These are phyloP conservation scores for Allophyes oxyacanthae DNA, from an alignment of 2,888 invertebrate species.

Conservation along the genomic window DNA sequence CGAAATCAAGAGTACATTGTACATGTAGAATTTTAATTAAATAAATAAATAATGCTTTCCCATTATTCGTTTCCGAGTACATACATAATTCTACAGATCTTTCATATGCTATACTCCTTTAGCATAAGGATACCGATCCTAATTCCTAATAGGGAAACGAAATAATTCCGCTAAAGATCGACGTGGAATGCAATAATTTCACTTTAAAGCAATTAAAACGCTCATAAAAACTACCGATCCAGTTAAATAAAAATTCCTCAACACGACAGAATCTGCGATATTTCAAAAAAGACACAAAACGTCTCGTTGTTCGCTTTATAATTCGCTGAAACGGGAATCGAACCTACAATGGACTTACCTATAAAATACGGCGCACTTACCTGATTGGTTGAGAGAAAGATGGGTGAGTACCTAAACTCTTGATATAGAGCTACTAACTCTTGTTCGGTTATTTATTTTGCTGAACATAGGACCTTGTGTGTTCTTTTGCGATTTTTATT, in stretches of 20 bases:
- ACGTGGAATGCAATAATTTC: too few species aligned
- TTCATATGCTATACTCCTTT: too few species aligned
- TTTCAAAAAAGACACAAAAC: slow-evolving; percentile 9
- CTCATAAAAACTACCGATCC: background rate
- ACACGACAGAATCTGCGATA: slow-evolving; percentile 2
- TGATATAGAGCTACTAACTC: slow-evolving; percentile 43
- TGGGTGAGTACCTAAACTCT: slow-evolving; percentile 43
- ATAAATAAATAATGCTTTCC: too few species aligned
- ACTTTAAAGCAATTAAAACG: too few species aligned
- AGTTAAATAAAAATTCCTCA: slow-evolving; percentile 29
- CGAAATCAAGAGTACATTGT: too few species aligned
- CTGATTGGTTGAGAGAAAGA: slow-evolving; percentile 67
- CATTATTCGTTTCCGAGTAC: too few species aligned
- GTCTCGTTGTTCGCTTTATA: slow-evolving; percentile 41
- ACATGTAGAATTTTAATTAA: too few species aligned
- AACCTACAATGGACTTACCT: slow-evolving; percentile 59
- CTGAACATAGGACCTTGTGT: slow-evolving; percentile 28
- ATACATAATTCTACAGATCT: too few species aligned
- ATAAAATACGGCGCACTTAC: slow-evolving; percentile 74
- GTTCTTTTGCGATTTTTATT: slow-evolving; percentile 19
- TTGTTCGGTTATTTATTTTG: slow-evolving; percentile 58
- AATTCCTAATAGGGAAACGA: too few species aligned
- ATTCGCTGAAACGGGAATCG: slow-evolving; percentile 58
- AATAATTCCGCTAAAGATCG: too few species aligned
- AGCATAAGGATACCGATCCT: too few species aligned